phyloP scores from a whole-genome alignment of 37 sponge, comb jelly and placozoan species.

The Cliona cf. orientalis region DNA sequence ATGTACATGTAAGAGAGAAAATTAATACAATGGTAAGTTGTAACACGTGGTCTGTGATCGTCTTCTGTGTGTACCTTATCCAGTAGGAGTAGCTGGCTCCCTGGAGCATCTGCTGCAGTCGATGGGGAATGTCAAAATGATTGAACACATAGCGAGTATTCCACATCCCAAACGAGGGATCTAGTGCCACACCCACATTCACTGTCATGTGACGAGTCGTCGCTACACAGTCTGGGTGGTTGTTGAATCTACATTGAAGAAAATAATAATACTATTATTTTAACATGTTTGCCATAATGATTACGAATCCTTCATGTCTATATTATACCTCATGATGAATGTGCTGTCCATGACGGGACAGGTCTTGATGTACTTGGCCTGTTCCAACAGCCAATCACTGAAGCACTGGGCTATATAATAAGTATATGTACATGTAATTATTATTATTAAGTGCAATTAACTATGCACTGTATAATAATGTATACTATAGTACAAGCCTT shows the following conservation, averaged over 20 bases:
- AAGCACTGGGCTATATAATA: slow-evolving; percentile 10
- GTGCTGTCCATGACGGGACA: slow-evolving; percentile 12
- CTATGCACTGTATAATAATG: no score
- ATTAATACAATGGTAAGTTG: no score
- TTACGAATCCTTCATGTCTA: not conserved
- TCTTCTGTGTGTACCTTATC: slow-evolving; percentile 1
- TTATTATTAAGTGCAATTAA: no score
- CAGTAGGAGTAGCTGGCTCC: slow-evolving; percentile 21
- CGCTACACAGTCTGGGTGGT: slow-evolving; percentile 32
- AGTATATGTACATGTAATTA: no score
- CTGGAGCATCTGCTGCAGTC: not conserved
- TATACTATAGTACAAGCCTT: no score
- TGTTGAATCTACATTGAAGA: slow-evolving; percentile 13
- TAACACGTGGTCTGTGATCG: not conserved
- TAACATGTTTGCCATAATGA: not conserved
- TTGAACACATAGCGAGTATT: not conserved
- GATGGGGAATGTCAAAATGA: not conserved
- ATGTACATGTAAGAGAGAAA: not conserved
- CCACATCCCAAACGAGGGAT: slow-evolving; percentile 21
- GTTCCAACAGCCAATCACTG: slow-evolving; percentile 28
- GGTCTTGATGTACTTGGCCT: slow-evolving; percentile 3
- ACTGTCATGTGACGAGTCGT: slow-evolving; percentile 39
- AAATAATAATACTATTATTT: not conserved
- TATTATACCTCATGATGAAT: not conserved
- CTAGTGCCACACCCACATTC: slow-evolving; percentile 46